Percentiles rank a stretch among this genome's conserved stretches.
Evolutionary conservation across 2,797 vertebrate genomes (phyloP).

Genomic region (Acropternis orthonyx): DNA sequence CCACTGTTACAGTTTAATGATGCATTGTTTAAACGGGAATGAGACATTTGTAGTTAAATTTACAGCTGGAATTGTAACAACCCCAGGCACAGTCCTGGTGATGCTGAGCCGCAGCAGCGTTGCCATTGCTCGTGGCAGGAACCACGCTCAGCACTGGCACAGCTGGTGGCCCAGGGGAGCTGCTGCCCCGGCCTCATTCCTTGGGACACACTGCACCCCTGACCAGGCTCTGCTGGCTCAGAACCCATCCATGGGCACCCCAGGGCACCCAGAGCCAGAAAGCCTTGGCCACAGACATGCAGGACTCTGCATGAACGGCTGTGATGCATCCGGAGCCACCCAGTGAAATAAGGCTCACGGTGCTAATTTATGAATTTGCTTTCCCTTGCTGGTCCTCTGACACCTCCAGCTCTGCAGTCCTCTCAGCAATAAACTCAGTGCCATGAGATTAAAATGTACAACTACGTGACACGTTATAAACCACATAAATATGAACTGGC

Average conservation of each 20-base stretch:
- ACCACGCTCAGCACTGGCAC: not conserved
- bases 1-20: constrained; percentile 31
- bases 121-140: not conserved
- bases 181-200: not conserved
- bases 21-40: not conserved
- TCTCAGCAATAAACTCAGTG: constrained; percentile 8
- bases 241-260: not conserved
- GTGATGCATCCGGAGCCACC: not conserved
- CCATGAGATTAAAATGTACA: constrained; percentile 36
- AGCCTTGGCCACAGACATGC: rapidly evolving
- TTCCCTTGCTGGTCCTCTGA: not conserved
- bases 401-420: not conserved
- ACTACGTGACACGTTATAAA: constrained; percentile 30
- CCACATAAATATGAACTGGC: constrained; percentile 18
- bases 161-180: not conserved
- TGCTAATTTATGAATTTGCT: not conserved
- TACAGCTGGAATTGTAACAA: not conserved
- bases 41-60: not conserved
- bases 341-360: not conserved
- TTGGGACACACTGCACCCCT: not conserved
- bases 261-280: not conserved
- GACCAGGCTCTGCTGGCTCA: not conserved
- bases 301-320: not conserved
- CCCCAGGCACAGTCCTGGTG: not conserved
- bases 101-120: not conserved